Base-by-base conservation (phyloP, 2,888 invertebrate genomes). In the Drosophila greeni region DNA sequence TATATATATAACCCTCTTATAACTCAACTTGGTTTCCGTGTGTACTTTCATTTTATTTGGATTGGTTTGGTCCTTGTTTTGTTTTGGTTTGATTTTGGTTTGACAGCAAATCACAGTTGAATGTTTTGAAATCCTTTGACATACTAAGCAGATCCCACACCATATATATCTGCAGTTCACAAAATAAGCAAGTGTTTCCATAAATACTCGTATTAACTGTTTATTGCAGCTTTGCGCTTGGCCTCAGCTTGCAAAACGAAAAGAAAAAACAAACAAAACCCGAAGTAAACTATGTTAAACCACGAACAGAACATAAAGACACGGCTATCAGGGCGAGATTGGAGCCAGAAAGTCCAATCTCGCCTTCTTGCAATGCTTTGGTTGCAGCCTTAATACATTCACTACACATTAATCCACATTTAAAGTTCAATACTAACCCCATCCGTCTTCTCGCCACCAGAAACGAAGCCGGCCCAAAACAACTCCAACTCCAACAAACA, bases 391-490 rank as follows among this genome's bases (percentile, higher is more conserved):
- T 36, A 29, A 61, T 65, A n/a, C n/a, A n/a, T n/a, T 20, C 20
- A 20, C 20, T 20, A 36, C 29, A 18, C 33, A 26, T n/a, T 16
- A 29, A 60, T 40, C 11, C 8, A 11, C 1, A 5, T 18, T 9
- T 20, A 36, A 34, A n/a, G 8, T 5, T 2, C 45, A 5, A 8
- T 5, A 56, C 52, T 43, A 23, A 56, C 42, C 18, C 3, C 18
- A 23, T 18, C 14, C 16, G 14, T 54, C 11, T 23, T 34, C 39
- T 34, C 11, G 8, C 14, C 58, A 67, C 75, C 91, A 96, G 96
- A 95, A 95, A 96, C 94, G 96, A 96, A 95, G 94, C 95, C 91
- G 91, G 93, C 92, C 92, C 93, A 92, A 93, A 92, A 92, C 90
- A 91, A 90, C 90, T 90, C 90, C 90, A 91, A 89, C 90, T 90